Evolutionary conservation across 2,797 vertebrate genomes (phyloP), one percentile per base, ranked within the genome.

Genomic region (Enteromius trimaculatus): DNA sequence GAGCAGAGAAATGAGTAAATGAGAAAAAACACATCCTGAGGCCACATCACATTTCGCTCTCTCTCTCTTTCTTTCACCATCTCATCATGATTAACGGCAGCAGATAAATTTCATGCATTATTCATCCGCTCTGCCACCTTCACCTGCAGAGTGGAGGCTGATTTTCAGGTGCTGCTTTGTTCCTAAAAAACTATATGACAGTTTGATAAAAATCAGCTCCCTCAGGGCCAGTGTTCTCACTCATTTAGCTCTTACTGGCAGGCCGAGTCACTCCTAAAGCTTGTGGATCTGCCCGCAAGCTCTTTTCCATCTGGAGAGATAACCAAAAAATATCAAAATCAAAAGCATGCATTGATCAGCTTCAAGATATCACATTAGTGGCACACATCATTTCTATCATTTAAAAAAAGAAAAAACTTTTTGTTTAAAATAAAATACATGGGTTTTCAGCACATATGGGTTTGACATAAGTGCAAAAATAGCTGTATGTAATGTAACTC

Each of bases 81-180:
- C 90, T 90, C 77, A 5, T 68, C 60, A 84, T 90, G 88, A 91
- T 91, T 92, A 92, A 90, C 85, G 34, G 80, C 84, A 84, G 79
- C 83, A 89, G 88, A 80, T 85, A 81, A 55, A 90, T 90, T 86
- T 90, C 84, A 88, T 94, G 86, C 86, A 91, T 94, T 90, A 94
- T 93, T 95, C 92, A 93, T 90, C 80, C 77, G 39, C 88, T 83
- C 62, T 83, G 86, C 78, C 89, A 84, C 85, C 87, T 87, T 92
- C 88, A 88, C 83, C 86, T 84, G 42, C 89, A 79, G 88, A 90
- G 90, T 87, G 86, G 79, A 77, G 65, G 85, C 89, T 86, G 88
- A 87, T 85, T 85, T 88, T 44, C 53, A 76, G 31, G 42, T 83
- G 68, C 39, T 0, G 1, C 44, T 23, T 88, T 85, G 37, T 88